phyloP scores from a whole-genome alignment of 2,113 vertebrate genomes.

The Petrocephalus zakoni region DNA sequence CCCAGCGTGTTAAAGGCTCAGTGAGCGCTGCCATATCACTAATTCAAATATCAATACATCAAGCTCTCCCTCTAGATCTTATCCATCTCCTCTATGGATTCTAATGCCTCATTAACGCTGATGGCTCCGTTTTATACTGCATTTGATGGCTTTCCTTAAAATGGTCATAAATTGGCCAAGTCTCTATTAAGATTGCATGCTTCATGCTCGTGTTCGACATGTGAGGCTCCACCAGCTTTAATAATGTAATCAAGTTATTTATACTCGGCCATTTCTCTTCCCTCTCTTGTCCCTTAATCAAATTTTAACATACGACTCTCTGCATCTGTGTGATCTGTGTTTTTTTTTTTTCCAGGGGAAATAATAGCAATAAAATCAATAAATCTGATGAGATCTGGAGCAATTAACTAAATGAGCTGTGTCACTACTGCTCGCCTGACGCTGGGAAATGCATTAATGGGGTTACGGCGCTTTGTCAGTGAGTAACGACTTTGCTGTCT shows the following conservation, averaged over 20 bases:
- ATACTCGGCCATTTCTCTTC: constrained; percentile 10
- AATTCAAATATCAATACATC: neutral
- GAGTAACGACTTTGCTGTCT: constrained; percentile 19
- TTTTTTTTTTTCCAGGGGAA: constrained; percentile 6
- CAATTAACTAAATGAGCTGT: constrained; percentile 38
- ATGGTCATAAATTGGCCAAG: constrained; percentile 20
- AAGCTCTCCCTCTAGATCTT: neutral
- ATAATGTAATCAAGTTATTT: constrained; percentile 32
- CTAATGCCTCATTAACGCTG: constrained; percentile 27
- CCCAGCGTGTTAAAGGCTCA: neutral
- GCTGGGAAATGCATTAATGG: constrained; percentile 23
- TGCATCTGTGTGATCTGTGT: constrained; percentile 14
- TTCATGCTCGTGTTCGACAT: neutral
- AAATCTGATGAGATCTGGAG: constrained; percentile 24
- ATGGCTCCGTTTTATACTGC: constrained; percentile 18
- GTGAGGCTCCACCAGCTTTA: constrained; percentile 17
- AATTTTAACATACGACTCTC: constrained; percentile 24
- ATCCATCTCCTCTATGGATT: neutral
- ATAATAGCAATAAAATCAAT: constrained; percentile 32
- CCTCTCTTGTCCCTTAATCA: constrained; percentile 17
- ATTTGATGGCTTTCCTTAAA: neutral
- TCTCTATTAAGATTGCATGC: constrained; percentile 20
- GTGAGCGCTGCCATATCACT: neutral
- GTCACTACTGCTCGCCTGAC: constrained; percentile 21
- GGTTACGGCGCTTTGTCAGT: constrained; percentile 23